Evolutionary conservation across 2,888 invertebrate species (phyloP), one percentile per base, ranked within the genome.

Genomic region (Spodoptera littoralis): DNA sequence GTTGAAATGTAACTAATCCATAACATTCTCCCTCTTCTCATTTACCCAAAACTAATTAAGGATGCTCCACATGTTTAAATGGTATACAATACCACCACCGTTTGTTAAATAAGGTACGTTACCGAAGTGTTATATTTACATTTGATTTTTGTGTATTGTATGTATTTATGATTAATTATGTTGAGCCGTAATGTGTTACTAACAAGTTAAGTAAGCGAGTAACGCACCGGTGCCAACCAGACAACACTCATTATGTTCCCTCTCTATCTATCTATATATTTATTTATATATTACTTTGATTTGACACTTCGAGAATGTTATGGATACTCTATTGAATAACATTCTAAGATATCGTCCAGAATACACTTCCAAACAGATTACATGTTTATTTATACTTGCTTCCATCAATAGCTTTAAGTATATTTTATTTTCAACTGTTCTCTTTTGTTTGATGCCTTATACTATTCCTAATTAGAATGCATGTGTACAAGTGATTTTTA

Each of bases 1-100:
- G 87, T 88, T 83, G 84, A 88, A 88, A 89, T 92, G 89, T 92
- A 90, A 94, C 94, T 94, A 94, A 94, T 94, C 93, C 94, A 94
- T 94, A 94, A 94, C 93, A 94, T 94, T 94, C 94, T 94, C 94
- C 93, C 92, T 92, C 92, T 92, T 92, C 90, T 91, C 90, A 90
- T 92, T 92, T 90, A 92, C 89, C 92, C 93, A 92, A 94, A 93
- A 94, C 93, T 93, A 89, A 91, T 92, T 94, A 94, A 94, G 94
- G 94, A 94, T 92, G 93, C 90, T 89, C 93, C 88, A 92, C 92
- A 91, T 91, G 90, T 92, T 92, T 92, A 92, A 91, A 92, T 90
- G 94, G 94, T 93, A 90, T 85, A 86, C 89, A 88, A 87, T 92
- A 90, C 93, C 92, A 90, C 91, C 93, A 91, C 92, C 93, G 93